These are phyloP conservation scores for Cerastoderma edule DNA, from an alignment of 2,888 invertebrate genomes.

Conservation along the genomic window DNA sequence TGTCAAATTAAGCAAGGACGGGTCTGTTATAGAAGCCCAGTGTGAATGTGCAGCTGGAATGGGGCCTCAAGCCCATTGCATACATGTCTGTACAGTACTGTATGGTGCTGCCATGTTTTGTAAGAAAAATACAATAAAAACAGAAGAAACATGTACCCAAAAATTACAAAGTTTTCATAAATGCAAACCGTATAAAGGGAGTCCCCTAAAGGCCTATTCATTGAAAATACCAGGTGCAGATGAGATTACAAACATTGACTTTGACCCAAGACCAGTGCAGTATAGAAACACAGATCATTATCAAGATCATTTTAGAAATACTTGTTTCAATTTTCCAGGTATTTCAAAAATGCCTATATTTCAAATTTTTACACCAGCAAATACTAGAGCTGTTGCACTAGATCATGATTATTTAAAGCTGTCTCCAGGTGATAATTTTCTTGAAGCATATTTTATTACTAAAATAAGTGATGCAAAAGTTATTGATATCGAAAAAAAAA, in stretches of 20 bases:
- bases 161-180: too few species aligned
- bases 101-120: too few species aligned
- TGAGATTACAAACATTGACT: constrained; percentile 40
- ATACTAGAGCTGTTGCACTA: constrained; percentile 40
- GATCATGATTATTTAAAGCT: constrained; percentile 55
- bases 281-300: constrained; percentile 32
- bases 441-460: constrained; percentile 21
- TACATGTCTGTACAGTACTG: too few species aligned
- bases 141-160: too few species aligned
- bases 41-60: too few species aligned
- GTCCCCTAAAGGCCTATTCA: constrained; percentile 41
- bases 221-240: constrained; percentile 47
- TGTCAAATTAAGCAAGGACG: too few species aligned
- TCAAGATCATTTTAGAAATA: constrained; percentile 46
- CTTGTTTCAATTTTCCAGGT: too few species aligned
- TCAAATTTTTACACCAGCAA: constrained; percentile 54
- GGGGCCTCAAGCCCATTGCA: too few species aligned
- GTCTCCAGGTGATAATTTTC: constrained; percentile 38
- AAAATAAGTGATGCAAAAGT: constrained; percentile 9
- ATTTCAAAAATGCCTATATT: constrained; percentile 50
- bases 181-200: constrained; percentile 36
- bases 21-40: too few species aligned
- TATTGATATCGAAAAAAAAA: constrained; percentile 20
- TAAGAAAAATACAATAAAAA: too few species aligned
- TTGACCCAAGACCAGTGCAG: constrained; percentile 50